These are phyloP conservation scores for Neotragus moschatus DNA, from an alignment of 2,113 vertebrate genomes.

Conservation along the genomic window DNA sequence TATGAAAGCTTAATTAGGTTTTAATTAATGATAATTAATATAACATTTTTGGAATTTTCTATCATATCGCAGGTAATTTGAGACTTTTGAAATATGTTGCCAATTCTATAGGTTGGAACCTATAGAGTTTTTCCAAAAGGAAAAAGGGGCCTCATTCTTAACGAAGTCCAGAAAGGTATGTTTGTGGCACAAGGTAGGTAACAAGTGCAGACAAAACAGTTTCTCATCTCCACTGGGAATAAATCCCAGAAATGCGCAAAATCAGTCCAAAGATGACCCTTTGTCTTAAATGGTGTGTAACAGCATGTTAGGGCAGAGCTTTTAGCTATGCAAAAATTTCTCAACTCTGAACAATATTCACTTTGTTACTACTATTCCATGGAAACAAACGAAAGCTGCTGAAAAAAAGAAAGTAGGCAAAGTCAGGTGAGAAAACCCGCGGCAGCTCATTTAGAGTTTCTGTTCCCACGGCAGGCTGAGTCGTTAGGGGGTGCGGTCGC, in stretches of 20 bases:
- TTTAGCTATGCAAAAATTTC: neutral
- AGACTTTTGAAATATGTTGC: neutral
- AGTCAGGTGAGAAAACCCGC: neutral
- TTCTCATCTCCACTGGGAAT: neutral
- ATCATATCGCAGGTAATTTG: neutral
- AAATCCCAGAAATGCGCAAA: neutral
- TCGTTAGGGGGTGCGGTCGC: rapidly evolving
- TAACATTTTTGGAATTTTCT: conserved; percentile 19
- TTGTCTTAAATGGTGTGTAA: too few relatives aligned
- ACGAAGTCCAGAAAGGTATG: rapidly evolving
- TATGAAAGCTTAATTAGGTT: conserved; percentile 35
- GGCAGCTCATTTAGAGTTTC: rapidly evolving
- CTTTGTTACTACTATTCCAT: neutral
- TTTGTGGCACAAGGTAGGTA: rapidly evolving
- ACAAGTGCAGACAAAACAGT: neutral
- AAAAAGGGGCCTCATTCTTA: neutral
- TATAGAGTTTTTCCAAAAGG: neutral
- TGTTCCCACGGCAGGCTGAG: neutral
- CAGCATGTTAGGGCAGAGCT: neutral
- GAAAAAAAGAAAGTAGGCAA: neutral
- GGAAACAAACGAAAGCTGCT: neutral
- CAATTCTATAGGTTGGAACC: neutral
- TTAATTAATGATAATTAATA: conserved; percentile 37
- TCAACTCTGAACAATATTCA: neutral
- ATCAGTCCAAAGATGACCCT: neutral